Base-by-base conservation (phyloP, 1,140 invertebrate species). In the Colletes latitarsis region DNA sequence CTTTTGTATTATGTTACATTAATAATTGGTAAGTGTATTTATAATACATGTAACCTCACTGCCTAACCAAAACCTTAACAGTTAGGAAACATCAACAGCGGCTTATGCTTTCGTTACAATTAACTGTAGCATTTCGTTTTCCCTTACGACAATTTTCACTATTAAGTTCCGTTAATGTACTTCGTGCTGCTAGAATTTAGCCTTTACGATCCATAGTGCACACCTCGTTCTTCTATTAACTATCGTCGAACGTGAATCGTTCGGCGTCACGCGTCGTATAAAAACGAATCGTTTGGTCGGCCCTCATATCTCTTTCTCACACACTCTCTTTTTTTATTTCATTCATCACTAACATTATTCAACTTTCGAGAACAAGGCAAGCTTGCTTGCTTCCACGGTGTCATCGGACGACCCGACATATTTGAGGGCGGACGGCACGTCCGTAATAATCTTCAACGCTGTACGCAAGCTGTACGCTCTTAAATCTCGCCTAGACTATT, bases 161-260 rank as follows among this genome's bases (percentile, higher is more conserved):
- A 88, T 88, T 88, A 88, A 83, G 17, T 46, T 53, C 69, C 77
- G 79, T 88, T 88, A 88, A 67, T 43, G 87, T 88, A 88, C 53
- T 87, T 88, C 71, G 86, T 88, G 86, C 85, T 88, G 82, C 86
- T 88, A 88, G 74, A 85, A 41, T 76, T 83, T 88, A 88, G 81
- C 77, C 83, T 79, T 73, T 87, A 83, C 84, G 76, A 63, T 84
- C 49, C 85, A 83, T 82, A 87, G 85, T 88, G 86, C 86, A 88
- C 64, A 88, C 64, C 82, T 87, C 69, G 58, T 77, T 75, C 8
- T 78, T 46, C 79, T 87, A 88, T 87, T 76, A 83, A 83, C 84
- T 77, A 86, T 80, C 81, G 72, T 63, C 58, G 62, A 82, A 86
- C 80, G 8, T 49, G 71, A 75, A 82, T 68, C 70, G 71, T 74